Percentiles rank a stretch among this genome's conserved stretches.
Evolutionary conservation across 2,797 vertebrate species (phyloP).

Genomic region (Pangasius larnaudii): DNA sequence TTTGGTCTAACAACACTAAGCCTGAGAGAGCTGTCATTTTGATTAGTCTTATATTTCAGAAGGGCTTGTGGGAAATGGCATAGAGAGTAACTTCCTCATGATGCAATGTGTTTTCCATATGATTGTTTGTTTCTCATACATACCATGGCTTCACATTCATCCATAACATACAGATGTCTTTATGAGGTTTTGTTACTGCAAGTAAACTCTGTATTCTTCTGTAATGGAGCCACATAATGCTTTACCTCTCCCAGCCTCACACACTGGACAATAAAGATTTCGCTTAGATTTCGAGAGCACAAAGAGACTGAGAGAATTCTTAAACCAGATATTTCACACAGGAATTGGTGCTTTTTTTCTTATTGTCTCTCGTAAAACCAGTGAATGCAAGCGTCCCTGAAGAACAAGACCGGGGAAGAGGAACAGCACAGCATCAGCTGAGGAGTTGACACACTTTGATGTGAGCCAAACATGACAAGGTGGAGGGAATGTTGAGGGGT

Average conservation of each 20-base stretch:
- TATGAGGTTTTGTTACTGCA: slow-evolving; percentile 34
- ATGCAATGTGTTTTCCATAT: slow-evolving; percentile 52
- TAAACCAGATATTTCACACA: neutral
- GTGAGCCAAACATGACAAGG: slow-evolving; percentile 30
- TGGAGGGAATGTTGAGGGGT: slow-evolving; percentile 17
- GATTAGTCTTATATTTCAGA: slow-evolving; percentile 45
- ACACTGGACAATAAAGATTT: slow-evolving; percentile 34
- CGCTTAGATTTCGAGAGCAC: slow-evolving; percentile 28
- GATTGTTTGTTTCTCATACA: slow-evolving; percentile 28
- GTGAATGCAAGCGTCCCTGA: neutral
- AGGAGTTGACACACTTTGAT: slow-evolving; percentile 47
- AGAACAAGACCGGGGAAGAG: slow-evolving; percentile 18
- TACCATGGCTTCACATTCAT: slow-evolving; percentile 26
- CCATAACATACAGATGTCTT: slow-evolving; percentile 39
- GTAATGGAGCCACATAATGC: slow-evolving; percentile 14
- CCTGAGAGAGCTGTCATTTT: slow-evolving; percentile 36
- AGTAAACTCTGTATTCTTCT: slow-evolving; percentile 30
- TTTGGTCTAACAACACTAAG: neutral
- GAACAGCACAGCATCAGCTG: slow-evolving; percentile 27
- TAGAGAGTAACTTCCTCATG: slow-evolving; percentile 38
- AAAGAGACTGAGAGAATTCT: slow-evolving; percentile 2
- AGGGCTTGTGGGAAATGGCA: slow-evolving; percentile 41
- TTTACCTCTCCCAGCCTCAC: neutral
- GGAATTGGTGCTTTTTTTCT: neutral
- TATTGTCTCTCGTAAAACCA: slow-evolving; percentile 22